These are phyloP conservation scores for Calliopsis andreniformis DNA, from an alignment of 1,140 invertebrate genomes.

Conservation along the genomic window DNA sequence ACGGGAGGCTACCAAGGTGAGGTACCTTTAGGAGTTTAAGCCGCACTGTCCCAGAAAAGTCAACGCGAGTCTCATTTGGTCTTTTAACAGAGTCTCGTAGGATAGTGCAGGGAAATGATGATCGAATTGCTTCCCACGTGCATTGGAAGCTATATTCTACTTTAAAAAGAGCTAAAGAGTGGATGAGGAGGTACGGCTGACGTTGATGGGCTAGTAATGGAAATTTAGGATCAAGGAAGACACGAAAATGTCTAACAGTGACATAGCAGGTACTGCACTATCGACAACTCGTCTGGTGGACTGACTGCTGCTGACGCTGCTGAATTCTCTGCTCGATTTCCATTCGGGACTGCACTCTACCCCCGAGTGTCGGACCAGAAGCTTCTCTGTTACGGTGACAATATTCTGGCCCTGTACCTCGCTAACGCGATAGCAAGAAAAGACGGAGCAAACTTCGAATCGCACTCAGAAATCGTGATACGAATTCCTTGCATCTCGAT, in stretches of 20 bases:
- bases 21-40: conserved; percentile 27
- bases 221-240: conserved; percentile 27
- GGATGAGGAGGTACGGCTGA: conserved; percentile 24
- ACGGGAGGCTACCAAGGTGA: neutral
- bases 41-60: conserved; percentile 57
- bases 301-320: conserved; percentile 80
- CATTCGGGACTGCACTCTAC: conserved; percentile 51
- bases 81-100: conserved; percentile 38
- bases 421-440: neutral
- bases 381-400: conserved; percentile 12
- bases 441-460: neutral
- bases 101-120: conserved; percentile 52
- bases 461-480: neutral
- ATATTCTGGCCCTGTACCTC: conserved; percentile 5
- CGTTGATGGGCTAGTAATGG: conserved; percentile 38
- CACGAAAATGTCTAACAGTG: conserved; percentile 70
- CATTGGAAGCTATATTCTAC: conserved; percentile 57
- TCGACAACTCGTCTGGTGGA: conserved; percentile 82
- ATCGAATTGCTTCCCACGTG: conserved; percentile 53
- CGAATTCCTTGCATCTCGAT: neutral
- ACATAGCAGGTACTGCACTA: conserved; percentile 73
- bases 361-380: conserved; percentile 44
- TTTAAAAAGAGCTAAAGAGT: conserved; percentile 31
- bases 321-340: conserved; percentile 72
- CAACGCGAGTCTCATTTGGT: conserved; percentile 38